Base-by-base conservation (phyloP, 2,888 invertebrate genomes). In the Sinopyrophorus schimmeli region DNA sequence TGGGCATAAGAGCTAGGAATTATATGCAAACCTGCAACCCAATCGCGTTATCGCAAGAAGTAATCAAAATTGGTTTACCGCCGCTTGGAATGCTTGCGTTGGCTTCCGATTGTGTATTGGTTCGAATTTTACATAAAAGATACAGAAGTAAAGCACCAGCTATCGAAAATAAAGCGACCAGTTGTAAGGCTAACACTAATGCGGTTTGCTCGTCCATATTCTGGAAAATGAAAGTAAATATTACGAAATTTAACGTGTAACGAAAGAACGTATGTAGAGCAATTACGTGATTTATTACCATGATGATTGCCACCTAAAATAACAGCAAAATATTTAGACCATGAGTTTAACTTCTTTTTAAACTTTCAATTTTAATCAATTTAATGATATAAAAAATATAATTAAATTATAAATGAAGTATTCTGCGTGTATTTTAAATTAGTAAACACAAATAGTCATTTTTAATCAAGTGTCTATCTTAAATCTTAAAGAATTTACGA, bases 101-200 rank as follows among this genome's bases (percentile, higher is more conserved):
- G 3, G 69, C 66, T 47, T 73, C 75, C 5, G 76, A 74, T 21
- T 63, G 68, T 15, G 71, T 72, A 40, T 70, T 69, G 1, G 79
- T 78, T 59, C 84, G 80, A 50, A 87, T 87, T 73, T 89, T 89
- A 70, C 87, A 80, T 60, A 89, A 76, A 58, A 90, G 74, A 68
- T 90, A 90, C 60, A 89, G 76, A 56, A 90, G 76, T 60, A 90
- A 77, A 17, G 89, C 89, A n/a, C 88, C 88, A 27, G 88, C 90
- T 62, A 90, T 89, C 51, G 87, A 87, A 74, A 87, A 87, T 34
- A 90, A 77, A 15, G 89, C 89, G 54, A 89, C 81, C 63, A 90
- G 77, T 74, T 90, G 90, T 66, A 90, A 81, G 62, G 87, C 87
- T 70, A 90, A 76, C 20, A 89, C 84, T 67, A 89, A 75, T 75